Percentiles rank a stretch among this genome's conserved stretches.
Evolutionary conservation across 2,113 vertebrate genomes (phyloP).

Genomic region (Dasypus novemcinctus): DNA sequence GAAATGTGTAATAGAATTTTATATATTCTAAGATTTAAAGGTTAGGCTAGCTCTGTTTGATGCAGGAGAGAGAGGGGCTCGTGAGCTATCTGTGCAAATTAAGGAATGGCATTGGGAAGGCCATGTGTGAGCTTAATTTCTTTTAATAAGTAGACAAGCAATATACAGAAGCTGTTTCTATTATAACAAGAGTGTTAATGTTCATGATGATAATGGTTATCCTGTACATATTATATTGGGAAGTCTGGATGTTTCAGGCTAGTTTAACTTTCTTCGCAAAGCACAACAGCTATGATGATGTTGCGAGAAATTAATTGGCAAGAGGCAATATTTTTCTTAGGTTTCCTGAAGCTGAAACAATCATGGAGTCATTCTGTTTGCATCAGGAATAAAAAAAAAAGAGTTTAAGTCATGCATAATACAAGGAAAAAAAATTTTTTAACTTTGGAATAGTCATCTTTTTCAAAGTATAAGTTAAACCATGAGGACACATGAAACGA

Average conservation of each 20-base stretch:
- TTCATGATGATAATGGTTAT: background rate
- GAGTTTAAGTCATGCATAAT: background rate
- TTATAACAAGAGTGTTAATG: background rate
- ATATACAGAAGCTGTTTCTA: background rate
- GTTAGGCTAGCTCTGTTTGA: background rate
- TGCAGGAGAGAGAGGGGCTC: background rate
- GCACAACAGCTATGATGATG: background rate
- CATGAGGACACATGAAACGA: background rate
- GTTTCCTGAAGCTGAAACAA: background rate
- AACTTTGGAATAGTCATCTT: background rate
- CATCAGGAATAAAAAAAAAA: background rate
- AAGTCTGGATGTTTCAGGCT: background rate
- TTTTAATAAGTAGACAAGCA: background rate
- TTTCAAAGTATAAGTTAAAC: background rate
- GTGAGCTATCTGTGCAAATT: background rate
- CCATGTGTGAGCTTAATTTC: background rate
- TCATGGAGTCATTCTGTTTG: background rate
- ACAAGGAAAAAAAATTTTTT: background rate
- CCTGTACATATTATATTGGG: background rate
- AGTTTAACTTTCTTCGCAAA: background rate
- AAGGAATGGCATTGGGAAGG: background rate
- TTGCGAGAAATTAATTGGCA: background rate
- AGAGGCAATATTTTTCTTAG: background rate
- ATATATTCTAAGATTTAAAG: background rate
- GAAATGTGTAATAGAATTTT: constrained; percentile 30